Base-by-base conservation (phyloP, 2,113 vertebrate species). In the Galemys pyrenaicus region DNA sequence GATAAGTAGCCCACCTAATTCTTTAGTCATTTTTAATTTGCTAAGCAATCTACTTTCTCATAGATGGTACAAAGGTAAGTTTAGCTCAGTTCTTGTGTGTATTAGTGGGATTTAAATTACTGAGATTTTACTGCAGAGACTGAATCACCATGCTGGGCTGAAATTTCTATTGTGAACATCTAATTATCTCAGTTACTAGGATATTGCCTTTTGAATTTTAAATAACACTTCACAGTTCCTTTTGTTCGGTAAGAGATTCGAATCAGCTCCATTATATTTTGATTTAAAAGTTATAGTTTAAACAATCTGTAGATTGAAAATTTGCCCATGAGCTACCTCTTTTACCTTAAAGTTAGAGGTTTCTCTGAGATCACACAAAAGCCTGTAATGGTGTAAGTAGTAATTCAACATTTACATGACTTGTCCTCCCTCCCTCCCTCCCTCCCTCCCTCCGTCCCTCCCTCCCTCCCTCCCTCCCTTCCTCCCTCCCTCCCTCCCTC, bases 11-110 rank as follows among this genome's bases (percentile, higher is more conserved):
- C 78, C 58, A 75, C 32, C 37, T 73, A 78, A 92, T 71, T 80
- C 51, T 89, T 64, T 88, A 91, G 84, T 91, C 41, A 90, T 92
- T 89, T 83, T 95, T 94, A 89, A 91, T 62, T 93, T 95, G 65
- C 78, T 84, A 56, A 87, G 49, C 78, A 88, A 35, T 91, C 49
- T 91, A 30, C 78, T 93, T 89, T 44, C 75, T 77, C 46, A 20
- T 32, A 54, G 68, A 64, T 30, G 2, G 30, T 32, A 68, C 12
- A 79, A 82, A 94, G 58, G 54, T 88, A 87, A 77, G 67, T 95
- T 92, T 71, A 89, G 26, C 79, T 94, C 46, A 56, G 68, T 60
- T 89, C 64, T 87, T 62, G 6, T 0, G 9, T 80, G 54, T 49
- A 28, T 91, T 89, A 81, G 49, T 24, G 28, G 44, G 70, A 77